Evolutionary conservation across 2,797 vertebrate species (phyloP), one percentile per base, ranked within the genome.

Genomic region (Amphiprion clarkii): DNA sequence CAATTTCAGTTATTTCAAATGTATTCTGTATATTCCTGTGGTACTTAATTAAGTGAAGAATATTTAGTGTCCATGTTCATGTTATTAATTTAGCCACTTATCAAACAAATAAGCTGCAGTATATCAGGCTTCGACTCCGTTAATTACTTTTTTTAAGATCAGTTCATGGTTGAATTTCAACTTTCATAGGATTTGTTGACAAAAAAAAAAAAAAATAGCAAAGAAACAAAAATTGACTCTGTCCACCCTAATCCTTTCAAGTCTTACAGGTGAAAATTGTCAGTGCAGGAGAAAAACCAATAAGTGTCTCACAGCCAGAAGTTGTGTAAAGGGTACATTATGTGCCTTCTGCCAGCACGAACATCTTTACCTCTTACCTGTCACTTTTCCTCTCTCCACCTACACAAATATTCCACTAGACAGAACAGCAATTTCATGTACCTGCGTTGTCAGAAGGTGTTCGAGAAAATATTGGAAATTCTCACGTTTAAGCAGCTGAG

Each of bases 321-420:
- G 66, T 62, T 8, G 6, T 51, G 58, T 53, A 48, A 36, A 67
- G n/a, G 76, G 39, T 66, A 56, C 67, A 71, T 66, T 59, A 31
- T 78, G 76, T 78, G 62, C 72, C 74, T 67, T 64, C 57, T 52
- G 55, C 10, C 52, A 67, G 54, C 57, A 53, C 54, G 0, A 56
- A 75, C 57, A 67, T 61, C n/a, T 27, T 52, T 36, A 53, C 67
- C 10, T 44, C 21, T 52, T 61, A 40, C 66, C 44, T 25, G 9
- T 59, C 60, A 19, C 33, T 48, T 56, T 74, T 13, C 21, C 74
- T 54, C 64, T 57, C 11, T 33, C 36, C 64, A 39, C 51, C 48
- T 23, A 21, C 71, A 40, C 31, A 57, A 23, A 55, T 48, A 23
- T 56, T 67, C 33, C n/a, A 16, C 71, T 21, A 44, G 60, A 33